Conservation (phyloP, 2,797 vertebrate species). For the Scyliorhinus canicula region DNA sequence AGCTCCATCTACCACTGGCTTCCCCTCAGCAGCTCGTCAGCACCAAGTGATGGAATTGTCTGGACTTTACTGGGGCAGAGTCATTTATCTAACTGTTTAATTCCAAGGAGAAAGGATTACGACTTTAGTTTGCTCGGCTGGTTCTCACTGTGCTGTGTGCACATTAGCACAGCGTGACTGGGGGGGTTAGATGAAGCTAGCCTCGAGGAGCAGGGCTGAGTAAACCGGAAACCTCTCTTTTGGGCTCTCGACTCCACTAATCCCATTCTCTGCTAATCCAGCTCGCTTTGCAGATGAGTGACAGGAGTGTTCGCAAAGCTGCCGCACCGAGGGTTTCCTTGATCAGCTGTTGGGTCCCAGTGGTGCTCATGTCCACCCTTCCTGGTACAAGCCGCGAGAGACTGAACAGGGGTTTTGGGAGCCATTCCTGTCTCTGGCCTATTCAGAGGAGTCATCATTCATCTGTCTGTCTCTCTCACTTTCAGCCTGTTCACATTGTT, state of each 20-base stretch:
- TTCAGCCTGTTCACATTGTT: conserved; percentile 24
- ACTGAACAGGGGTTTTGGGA: conserved; percentile 8
- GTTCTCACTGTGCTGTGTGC: neutral
- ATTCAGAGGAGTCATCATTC: neutral
- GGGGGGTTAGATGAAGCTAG: neutral
- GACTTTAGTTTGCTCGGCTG: conserved; percentile 2
- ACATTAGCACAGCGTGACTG: neutral
- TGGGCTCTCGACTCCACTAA: neutral
- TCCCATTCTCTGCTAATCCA: conserved; percentile 21
- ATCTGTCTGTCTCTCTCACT: conserved; percentile 4
- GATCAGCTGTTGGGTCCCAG: neutral
- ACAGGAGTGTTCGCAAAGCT: neutral
- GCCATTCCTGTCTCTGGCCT: neutral
- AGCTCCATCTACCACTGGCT: neutral
- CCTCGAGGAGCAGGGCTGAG: neutral
- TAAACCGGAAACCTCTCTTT: conserved; percentile 6
- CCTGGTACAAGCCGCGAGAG: neutral
- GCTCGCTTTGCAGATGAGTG: conserved; percentile 5
- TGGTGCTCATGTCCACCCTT: neutral
- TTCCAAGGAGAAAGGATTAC: neutral
- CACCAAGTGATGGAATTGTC: neutral
- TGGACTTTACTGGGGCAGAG: neutral
- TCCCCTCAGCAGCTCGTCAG: neutral
- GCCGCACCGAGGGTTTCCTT: neutral
- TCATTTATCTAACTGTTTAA: conserved; percentile 1